Conservation (phyloP, 37 sponge, comb jelly and placozoan species). For the Chondrosia reniformis region DNA sequence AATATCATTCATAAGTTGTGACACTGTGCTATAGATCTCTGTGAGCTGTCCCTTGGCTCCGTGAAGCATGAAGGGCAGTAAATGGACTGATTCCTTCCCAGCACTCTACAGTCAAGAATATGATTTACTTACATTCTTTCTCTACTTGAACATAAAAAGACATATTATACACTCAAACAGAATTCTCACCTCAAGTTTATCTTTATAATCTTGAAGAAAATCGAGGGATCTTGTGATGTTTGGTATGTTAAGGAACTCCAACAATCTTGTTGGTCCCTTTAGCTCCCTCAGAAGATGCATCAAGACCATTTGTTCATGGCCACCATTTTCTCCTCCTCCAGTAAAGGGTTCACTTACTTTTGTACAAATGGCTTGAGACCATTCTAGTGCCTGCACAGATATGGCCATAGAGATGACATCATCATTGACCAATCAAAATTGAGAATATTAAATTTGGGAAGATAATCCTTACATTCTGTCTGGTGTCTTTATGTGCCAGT, state of each 20-base stretch:
- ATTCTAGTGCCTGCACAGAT: conserved; percentile 9
- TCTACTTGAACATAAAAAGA: not conserved
- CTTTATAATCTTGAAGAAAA: not conserved
- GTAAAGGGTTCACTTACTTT: not conserved
- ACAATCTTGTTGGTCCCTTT: not conserved
- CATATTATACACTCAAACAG: not conserved
- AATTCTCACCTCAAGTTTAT: not conserved
- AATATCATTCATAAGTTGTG: not conserved
- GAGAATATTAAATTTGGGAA: not conserved
- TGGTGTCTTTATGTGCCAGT: conserved; percentile 44
- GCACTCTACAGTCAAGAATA: no score
- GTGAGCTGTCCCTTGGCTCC: conserved; percentile 19
- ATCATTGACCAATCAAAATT: not conserved
- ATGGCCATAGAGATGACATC: not conserved
- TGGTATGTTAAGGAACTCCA: not conserved
- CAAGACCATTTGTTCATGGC: conserved; percentile 57
- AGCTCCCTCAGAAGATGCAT: conserved; percentile 46
- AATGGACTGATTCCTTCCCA: conserved; percentile 34
- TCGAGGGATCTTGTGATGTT: not conserved
- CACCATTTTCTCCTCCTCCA: conserved; percentile 62
- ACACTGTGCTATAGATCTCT: not conserved
- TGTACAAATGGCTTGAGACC: not conserved
- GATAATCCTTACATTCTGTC: conserved; percentile 29
- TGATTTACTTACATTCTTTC: no score
- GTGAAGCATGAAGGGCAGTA: conserved; percentile 62